Base-by-base conservation (phyloP, 1,140 invertebrate species). In the Goniozus legneri region DNA sequence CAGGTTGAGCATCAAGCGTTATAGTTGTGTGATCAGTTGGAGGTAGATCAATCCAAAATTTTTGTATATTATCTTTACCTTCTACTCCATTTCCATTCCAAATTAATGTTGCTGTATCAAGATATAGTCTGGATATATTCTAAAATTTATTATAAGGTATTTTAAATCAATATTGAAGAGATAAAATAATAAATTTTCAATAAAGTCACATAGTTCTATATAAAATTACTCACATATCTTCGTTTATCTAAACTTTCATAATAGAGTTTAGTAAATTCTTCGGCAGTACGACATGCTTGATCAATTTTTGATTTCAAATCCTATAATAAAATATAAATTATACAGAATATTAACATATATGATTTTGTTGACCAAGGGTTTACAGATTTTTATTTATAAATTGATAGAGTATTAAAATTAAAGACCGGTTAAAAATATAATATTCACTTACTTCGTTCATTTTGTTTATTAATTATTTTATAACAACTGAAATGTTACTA, bases 21-120 rank as follows among this genome's bases (percentile, higher is more conserved):
- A 75, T 80, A 19, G 91, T 47, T 15, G 73, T 77, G 68, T 91
- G 87, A 54, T 83, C 82, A 33, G 87, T 84, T 3, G 80, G 63
- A 20, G 89, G 90, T 44, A 92, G 65, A 47, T 86, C 84, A 55
- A 85, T 80, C 54, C 85, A 81, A 67, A 89, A 91, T 60, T 88
- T 88, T 59, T 89, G 82, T 44, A 94, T 91, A 35, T 78, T 82
- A 37, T 87, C 84, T 60, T 81, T 83, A 6, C 88, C 88, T 49
- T 71, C 81, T 1, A 84, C 77, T 14, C 83, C 81, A 75, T 91
- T 91, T 22, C 91, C 91, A 78, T 93, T 92, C 90, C 89, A 95
- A 19, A 89, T 83, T 35, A 92, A 71, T 16, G 84, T 73, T n/a
- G 83, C 89, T 19, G 81, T 82, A 34, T 92, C 87, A 54, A 91